phyloP scores from a whole-genome alignment of 2,797 vertebrate genomes.

The Perodicticus potto region DNA sequence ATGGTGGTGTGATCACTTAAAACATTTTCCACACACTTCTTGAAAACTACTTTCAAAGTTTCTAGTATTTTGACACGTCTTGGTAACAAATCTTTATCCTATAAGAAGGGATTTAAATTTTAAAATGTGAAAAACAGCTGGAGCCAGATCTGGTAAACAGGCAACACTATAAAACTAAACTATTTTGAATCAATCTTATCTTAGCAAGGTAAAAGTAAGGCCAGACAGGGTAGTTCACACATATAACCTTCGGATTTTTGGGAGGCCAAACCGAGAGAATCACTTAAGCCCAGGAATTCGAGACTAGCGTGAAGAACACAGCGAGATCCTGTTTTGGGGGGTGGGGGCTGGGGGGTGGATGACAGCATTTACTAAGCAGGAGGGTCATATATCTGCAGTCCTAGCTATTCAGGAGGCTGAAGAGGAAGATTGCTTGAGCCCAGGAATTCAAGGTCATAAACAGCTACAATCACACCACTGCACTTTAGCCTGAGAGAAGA shows the following conservation, averaged over 20 bases:
- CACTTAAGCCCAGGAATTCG: not conserved
- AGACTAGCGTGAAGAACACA: not conserved
- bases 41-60: conserved; percentile 8
- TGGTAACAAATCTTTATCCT: not conserved
- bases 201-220: not conserved
- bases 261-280: not conserved
- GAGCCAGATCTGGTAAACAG: not conserved
- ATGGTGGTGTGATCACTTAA: not conserved
- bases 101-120: not conserved
- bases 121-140: not conserved
- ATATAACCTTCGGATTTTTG: not conserved
- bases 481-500: not conserved
- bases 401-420: not conserved
- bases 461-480: not conserved
- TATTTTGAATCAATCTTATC: not conserved
- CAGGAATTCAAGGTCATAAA: not conserved
- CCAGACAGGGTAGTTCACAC: not conserved
- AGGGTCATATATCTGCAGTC: not conserved
- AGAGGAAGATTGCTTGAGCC: not conserved
- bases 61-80: not conserved
- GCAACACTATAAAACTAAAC: not conserved
- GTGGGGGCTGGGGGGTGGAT: too few relatives aligned
- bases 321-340: not conserved
- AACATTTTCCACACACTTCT: not conserved
- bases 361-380: not conserved